Percentiles rank a stretch among this genome's conserved stretches.
Conservation (phyloP, 1,140 invertebrate species). For the Globodera rostochiensis region DNA sequence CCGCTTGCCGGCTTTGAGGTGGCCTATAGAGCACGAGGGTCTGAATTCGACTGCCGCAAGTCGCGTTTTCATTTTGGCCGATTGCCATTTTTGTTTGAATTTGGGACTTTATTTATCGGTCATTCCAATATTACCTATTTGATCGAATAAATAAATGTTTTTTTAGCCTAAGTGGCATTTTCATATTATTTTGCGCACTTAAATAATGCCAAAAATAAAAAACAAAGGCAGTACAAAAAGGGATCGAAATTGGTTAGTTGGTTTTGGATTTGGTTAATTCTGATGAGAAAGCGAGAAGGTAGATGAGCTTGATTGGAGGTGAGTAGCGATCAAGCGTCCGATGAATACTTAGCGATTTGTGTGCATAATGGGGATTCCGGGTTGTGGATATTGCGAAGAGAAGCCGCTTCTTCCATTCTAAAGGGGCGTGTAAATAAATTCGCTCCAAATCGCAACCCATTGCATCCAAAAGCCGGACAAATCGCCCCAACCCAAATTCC, state of each 20-base stretch:
- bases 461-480: not conserved
- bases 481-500: conserved; percentile 3
- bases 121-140: no score
- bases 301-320: not conserved
- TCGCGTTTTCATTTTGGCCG: not conserved
- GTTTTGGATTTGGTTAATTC: no score
- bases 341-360: not conserved
- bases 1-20: not conserved
- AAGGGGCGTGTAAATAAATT: not conserved
- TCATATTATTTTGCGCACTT: no score
- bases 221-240: no score
- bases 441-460: not conserved
- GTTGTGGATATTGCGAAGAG: not conserved
- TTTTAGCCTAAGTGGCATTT: no score
- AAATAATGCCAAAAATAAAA: no score
- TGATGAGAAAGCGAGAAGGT: not conserved
- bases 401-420: not conserved
- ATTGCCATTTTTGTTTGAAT: not conserved
- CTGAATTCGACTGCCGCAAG: conserved; percentile 12
- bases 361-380: not conserved
- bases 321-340: not conserved
- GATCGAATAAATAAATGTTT: no score
- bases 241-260: no score
- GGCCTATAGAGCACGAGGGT: conserved; percentile 24
- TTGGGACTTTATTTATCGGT: not conserved